phyloP scores from a whole-genome alignment of 2,888 invertebrate species.

The Diadromus collaris region DNA sequence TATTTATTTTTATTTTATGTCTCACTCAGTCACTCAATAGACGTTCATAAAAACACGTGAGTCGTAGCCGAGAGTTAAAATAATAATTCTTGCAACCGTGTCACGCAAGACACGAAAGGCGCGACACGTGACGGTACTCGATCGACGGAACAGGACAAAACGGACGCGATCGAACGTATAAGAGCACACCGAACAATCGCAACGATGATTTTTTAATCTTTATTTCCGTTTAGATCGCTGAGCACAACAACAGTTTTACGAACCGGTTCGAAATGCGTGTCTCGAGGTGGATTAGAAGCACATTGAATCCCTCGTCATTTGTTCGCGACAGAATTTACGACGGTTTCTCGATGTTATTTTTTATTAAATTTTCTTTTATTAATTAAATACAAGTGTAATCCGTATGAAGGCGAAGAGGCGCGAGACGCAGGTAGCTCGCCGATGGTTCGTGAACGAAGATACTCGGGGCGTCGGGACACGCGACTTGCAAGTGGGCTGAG shows the following conservation, averaged over 20 bases:
- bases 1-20: slow-evolving; percentile 1
- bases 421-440: slow-evolving; percentile 25
- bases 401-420: slow-evolving; percentile 20
- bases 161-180: slow-evolving; percentile 8
- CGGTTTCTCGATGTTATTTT: slow-evolving; percentile 5
- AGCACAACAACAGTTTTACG: slow-evolving; percentile 1
- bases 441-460: slow-evolving; percentile 12
- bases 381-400: slow-evolving; percentile 25
- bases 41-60: neutral
- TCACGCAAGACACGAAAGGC: slow-evolving; percentile 8
- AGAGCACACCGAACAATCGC: slow-evolving; percentile 30
- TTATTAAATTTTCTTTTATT: neutral
- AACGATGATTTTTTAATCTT: slow-evolving; percentile 10
- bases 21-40: slow-evolving; percentile 21
- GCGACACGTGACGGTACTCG: slow-evolving; percentile 26
- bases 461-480: slow-evolving; percentile 14
- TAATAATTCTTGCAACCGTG: neutral
- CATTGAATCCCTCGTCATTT: slow-evolving; percentile 36
- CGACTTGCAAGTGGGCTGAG: neutral
- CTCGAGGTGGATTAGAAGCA: slow-evolving; percentile 31
- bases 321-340: slow-evolving; percentile 19
- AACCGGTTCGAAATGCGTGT: neutral
- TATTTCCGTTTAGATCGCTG: neutral
- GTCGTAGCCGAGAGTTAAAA: neutral
- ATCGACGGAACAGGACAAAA: slow-evolving; percentile 19